Base-by-base conservation (phyloP, 2,113 vertebrate genomes). In the Channa argus region DNA sequence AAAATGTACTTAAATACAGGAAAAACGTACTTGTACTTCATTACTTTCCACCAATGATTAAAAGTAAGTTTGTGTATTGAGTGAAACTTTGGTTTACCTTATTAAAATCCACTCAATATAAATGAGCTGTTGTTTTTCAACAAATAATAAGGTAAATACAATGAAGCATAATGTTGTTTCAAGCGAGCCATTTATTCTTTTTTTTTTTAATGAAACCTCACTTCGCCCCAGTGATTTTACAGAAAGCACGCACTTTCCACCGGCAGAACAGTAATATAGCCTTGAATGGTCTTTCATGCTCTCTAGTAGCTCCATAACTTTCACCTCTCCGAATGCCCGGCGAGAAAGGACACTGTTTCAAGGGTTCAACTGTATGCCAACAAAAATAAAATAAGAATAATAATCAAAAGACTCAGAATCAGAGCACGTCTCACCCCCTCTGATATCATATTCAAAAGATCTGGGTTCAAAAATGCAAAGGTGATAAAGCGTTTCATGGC, bases 361-460 rank as follows among this genome's bases (percentile, higher is more conserved):
- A 71, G 70, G 69, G 77, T 87, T 89, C 80, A 79, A 64, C 64
- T 53, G 55, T 46, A 38, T 79, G 79, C 62, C 77, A 80, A 24
- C 24, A 24, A 24, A 24, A 24, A 24, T 24, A 24, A 1, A 24
- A 24, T 24, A 24, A 24, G 24, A 12, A 24, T 12, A 6, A 77
- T 81, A 82, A 82, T 72, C 76, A 76, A 84, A 90, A 54, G 50
- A 24, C 41, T 62, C 38, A 2, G 34, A 86, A 67, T 60, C 79
- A 34, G 62, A 80, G 56, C 62, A 65, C 45, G 53, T 55, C 71
- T 50, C 12, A 39, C 37, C 63, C 36, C 46, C 50, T 80, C 75
- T 75, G 70, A 76, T 75, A 68, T 24, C 10, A 8, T 24, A 70
- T 14, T 81, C 46, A 15, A 56, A 63, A 79, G 41, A 13, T 47